These are phyloP conservation scores for Indri indri DNA, from an alignment of 2,113 vertebrate species.

Conservation along the genomic window DNA sequence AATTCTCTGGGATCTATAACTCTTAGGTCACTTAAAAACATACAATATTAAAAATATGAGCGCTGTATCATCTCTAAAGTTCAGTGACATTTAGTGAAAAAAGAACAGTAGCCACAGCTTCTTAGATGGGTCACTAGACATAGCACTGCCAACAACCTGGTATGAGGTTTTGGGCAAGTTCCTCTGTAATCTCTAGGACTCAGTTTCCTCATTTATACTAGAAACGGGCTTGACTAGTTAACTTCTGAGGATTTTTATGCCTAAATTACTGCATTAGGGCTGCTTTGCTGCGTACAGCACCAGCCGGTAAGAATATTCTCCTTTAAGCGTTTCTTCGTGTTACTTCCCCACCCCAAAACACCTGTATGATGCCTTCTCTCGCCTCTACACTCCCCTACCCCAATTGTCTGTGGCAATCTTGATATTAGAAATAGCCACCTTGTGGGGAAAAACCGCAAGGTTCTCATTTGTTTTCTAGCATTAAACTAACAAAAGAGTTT, in stretches of 20 bases:
- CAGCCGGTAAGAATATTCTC: not conserved
- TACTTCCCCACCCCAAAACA: not conserved
- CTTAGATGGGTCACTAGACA: not conserved
- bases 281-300: not conserved
- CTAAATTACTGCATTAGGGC: not conserved
- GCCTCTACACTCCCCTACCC: not conserved
- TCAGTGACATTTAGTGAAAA: not conserved
- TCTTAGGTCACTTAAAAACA: not conserved
- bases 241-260: not conserved
- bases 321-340: not conserved
- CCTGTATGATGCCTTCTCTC: not conserved
- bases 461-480: slow-evolving; percentile 70
- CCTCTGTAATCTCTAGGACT: not conserved
- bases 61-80: not conserved
- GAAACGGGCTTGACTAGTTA: not conserved
- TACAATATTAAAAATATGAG: not conserved
- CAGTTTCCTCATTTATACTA: not conserved
- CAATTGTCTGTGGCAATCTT: slow-evolving; percentile 59
- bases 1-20: not conserved
- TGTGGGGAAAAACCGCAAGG: slow-evolving; percentile 62
- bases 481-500: slow-evolving; percentile 66
- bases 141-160: not conserved
- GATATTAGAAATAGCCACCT: slow-evolving; percentile 75
- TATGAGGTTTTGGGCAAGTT: not conserved
- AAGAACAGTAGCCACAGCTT: not conserved